Evolutionary conservation across 2,888 invertebrate species (phyloP), one percentile per base, ranked within the genome.

Genomic region (Parnassius glacialis): DNA sequence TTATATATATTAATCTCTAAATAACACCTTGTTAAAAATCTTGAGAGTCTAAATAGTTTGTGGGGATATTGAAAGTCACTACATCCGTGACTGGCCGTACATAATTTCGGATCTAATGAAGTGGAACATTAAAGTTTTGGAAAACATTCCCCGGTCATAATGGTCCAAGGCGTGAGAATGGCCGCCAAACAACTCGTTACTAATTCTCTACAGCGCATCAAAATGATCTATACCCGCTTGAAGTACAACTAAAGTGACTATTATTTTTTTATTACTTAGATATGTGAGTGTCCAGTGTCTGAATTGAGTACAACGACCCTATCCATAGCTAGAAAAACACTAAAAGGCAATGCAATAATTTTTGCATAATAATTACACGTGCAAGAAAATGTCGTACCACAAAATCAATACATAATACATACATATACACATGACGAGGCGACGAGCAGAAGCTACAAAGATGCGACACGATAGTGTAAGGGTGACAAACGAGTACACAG

Each of bases 161-260:
- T 71, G 52, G 62, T 34, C 59, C 68, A 67, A 77, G 75, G 74
- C 77, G 82, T 81, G 83, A 82, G 83, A 84, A 83, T 76, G 74
- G 67, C 69, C 68, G 72, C 72, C 69, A 74, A 78, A 78, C 75
- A 69, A 73, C 74, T 74, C 80, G 81, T 84, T 81, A 80, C 74
- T 75, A 76, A 84, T 84, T 84, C 79, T 83, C 79, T 76, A 82
- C 84, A 83, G 76, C 78, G 74, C 81, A 81, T 84, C 81, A 81
- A 80, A 75, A 71, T 71, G 70, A 68, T 73, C 67, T 68, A 69
- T 75, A 69, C 71, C 57, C 68, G 69, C 63, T 52, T 68, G 63
- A 62, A 70, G 67, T 65, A 59, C 70, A 68, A 68, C 69, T 65
- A 65, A 67, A 66, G 62, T 65, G 65, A 66, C 67, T 66, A 61